phyloP scores from a whole-genome alignment of 2,113 vertebrate species.

The Salminus brasiliensis region DNA sequence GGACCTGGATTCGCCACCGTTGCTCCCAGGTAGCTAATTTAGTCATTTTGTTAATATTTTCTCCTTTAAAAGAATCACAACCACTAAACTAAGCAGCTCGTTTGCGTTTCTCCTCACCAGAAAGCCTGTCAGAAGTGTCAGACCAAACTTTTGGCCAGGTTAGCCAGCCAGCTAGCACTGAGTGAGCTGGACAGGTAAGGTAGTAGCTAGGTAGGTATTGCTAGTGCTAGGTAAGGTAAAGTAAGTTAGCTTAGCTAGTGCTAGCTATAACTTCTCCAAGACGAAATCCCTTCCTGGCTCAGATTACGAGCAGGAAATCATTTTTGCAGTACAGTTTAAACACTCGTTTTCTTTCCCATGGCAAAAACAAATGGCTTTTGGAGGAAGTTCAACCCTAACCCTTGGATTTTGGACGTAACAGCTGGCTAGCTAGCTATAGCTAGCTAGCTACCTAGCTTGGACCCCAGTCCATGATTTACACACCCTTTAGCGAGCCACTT shows the following conservation, averaged over 20 bases:
- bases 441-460: too few relatives aligned
- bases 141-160: neutral
- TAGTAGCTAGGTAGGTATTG: too few relatives aligned
- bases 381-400: too few relatives aligned
- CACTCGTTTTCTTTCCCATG: neutral
- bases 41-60: neutral
- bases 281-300: neutral
- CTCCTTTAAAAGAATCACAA: neutral
- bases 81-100: neutral
- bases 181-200: neutral
- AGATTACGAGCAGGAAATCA: neutral
- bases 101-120: neutral
- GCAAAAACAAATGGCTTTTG: neutral
- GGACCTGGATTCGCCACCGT: too few relatives aligned
- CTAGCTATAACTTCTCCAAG: neutral
- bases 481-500: too few relatives aligned
- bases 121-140: neutral
- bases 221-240: too few relatives aligned
- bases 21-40: neutral
- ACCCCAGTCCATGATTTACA: too few relatives aligned
- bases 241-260: conserved; percentile 2
- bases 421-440: too few relatives aligned
- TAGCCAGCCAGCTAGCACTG: too few relatives aligned
- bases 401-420: too few relatives aligned
- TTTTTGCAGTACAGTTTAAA: neutral